Conservation (phyloP, 2,797 vertebrate genomes). For the Sternarchorhynchus goeldii region DNA sequence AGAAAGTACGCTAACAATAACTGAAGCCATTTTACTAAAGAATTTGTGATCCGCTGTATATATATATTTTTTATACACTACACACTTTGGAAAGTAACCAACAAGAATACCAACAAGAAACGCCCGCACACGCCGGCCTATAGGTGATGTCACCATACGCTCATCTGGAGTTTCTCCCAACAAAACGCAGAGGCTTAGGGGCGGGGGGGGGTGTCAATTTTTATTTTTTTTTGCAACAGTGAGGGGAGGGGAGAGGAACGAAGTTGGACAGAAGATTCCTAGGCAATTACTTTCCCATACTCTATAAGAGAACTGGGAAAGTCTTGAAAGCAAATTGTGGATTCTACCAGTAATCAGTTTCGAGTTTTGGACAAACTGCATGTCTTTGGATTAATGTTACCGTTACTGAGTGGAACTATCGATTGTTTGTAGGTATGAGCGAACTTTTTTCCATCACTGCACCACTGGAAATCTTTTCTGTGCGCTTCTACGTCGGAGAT, state of each 20-base stretch:
- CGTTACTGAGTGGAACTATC: constrained; percentile 62
- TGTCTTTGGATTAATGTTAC: constrained; percentile 69
- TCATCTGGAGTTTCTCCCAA: constrained; percentile 61
- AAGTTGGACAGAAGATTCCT: constrained; percentile 68
- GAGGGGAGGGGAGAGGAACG: constrained; percentile 63
- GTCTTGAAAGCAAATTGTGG: constrained; percentile 45
- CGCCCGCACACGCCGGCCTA: constrained; percentile 47
- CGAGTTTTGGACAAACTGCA: constrained; percentile 28
- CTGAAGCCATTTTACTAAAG: no score
- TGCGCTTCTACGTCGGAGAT: neutral
- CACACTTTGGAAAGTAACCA: no score
- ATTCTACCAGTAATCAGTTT: constrained; percentile 41
- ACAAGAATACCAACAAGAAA: no score
- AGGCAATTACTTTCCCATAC: constrained; percentile 61
- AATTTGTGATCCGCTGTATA: no score
- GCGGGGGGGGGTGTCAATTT: constrained; percentile 13
- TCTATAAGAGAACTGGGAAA: constrained; percentile 58
- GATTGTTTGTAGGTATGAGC: constrained; percentile 69
- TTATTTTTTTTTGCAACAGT: constrained; percentile 27
- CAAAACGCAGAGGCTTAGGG: neutral
- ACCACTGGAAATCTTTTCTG: constrained; percentile 1
- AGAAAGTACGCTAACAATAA: no score
- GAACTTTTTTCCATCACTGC: constrained; percentile 31
- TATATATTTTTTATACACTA: no score
- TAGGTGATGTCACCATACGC: constrained; percentile 67